These are phyloP conservation scores for Spilogale gracilis DNA, from an alignment of 2,113 vertebrate species.

Conservation along the genomic window DNA sequence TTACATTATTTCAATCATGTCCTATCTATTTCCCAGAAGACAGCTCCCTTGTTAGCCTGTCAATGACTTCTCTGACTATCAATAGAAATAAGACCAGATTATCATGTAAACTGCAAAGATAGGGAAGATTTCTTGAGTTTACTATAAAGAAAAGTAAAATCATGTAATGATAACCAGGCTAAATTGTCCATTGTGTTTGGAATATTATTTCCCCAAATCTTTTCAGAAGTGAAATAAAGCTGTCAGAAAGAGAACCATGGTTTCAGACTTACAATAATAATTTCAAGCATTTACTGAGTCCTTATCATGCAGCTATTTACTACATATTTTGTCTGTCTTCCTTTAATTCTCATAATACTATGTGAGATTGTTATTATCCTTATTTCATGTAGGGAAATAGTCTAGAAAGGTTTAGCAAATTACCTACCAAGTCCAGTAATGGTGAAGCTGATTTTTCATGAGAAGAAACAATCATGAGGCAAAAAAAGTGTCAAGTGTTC, in stretches of 20 bases:
- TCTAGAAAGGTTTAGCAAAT: background rate
- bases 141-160: background rate
- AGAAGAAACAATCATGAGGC: background rate
- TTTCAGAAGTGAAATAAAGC: background rate
- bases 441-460: background rate
- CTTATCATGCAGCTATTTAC: background rate
- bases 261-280: background rate
- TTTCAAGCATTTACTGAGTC: background rate
- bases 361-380: background rate
- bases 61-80: background rate
- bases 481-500: background rate
- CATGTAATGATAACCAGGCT: background rate
- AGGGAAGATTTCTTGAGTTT: background rate
- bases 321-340: background rate
- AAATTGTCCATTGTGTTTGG: background rate
- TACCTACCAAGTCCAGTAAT: background rate
- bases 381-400: background rate
- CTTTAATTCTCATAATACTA: background rate
- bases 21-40: background rate
- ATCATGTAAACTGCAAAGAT: background rate
- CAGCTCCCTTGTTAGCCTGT: background rate
- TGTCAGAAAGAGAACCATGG: background rate
- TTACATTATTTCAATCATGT: background rate
- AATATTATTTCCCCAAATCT: background rate
- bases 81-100: conserved; percentile 26